phyloP scores from a whole-genome alignment of 2,113 vertebrate genomes.

The Campylorhamphus procurvoides region DNA sequence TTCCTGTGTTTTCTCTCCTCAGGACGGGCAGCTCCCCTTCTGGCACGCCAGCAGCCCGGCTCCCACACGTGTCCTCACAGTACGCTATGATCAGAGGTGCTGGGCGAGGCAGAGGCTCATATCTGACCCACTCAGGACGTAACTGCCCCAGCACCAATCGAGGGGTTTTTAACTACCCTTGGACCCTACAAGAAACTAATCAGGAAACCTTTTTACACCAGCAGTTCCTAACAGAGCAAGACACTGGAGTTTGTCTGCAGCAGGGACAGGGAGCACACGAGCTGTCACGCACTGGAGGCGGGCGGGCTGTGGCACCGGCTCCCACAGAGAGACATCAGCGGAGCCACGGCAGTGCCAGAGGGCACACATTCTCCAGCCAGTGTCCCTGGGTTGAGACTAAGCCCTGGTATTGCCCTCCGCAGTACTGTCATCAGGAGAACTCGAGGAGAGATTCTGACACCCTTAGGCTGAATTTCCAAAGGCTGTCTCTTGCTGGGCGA shows the following conservation, averaged over 20 bases:
- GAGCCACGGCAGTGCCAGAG: background rate
- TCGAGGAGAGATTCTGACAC: background rate
- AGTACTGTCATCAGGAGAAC: rapidly evolving
- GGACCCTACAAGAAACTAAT: background rate
- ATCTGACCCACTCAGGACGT: background rate
- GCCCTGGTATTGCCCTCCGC: background rate
- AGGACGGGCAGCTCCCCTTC: background rate
- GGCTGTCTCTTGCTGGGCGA: background rate
- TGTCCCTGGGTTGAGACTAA: rapidly evolving
- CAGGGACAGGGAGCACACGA: background rate
- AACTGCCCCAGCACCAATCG: background rate
- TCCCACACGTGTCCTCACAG: background rate
- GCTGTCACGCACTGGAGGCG: background rate
- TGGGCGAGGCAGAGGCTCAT: background rate
- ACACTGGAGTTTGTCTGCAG: conserved; percentile 48
- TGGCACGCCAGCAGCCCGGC: background rate
- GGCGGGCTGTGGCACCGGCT: background rate
- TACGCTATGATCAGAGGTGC: background rate
- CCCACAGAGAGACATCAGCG: conserved; percentile 7
- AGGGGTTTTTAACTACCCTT: background rate
- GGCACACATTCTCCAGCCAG: background rate
- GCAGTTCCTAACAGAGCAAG: conserved; percentile 79
- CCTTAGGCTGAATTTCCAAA: conserved; percentile 38
- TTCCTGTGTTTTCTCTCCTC: background rate
- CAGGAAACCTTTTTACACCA: conserved; percentile 42